Conservation (phyloP, 2,888 invertebrate species). For the Dryococelus australis region DNA sequence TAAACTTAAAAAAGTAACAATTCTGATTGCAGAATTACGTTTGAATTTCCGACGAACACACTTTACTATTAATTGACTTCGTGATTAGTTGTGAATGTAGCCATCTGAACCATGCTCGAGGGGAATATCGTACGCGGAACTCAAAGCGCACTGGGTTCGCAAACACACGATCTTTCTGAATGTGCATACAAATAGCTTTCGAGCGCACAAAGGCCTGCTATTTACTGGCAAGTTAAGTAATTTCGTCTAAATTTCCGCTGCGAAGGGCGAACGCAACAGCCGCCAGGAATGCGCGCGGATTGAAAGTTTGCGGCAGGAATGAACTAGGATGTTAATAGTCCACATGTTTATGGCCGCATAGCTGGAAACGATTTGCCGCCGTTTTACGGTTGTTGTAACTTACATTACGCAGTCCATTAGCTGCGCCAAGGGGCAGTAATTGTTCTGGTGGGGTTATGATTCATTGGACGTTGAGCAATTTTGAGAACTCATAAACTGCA, state of each 20-base stretch:
- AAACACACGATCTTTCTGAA: not conserved
- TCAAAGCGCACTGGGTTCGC: not conserved
- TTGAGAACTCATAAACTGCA: not conserved
- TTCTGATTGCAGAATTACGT: too few species aligned
- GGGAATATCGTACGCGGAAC: not conserved
- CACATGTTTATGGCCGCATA: not conserved
- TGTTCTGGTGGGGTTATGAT: not conserved
- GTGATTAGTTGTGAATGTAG: not conserved
- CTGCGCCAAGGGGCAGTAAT: not conserved
- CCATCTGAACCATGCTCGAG: not conserved
- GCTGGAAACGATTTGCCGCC: not conserved
- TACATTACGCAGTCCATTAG: conserved; percentile 16
- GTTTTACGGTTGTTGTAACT: conserved; percentile 16
- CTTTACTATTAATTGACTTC: too few species aligned
- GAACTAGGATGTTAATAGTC: not conserved
- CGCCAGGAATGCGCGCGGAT: not conserved
- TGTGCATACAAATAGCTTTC: not conserved
- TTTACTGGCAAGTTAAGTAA: not conserved
- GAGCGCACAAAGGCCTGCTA: not conserved
- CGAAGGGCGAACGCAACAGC: not conserved
- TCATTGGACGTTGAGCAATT: not conserved
- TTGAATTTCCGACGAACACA: too few species aligned
- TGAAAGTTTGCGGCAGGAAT: conserved; percentile 11
- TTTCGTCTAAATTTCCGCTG: not conserved
- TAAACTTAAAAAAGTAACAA: too few species aligned